phyloP scores from a whole-genome alignment of 1,140 invertebrate species.

The Tetramorium simillimum region DNA sequence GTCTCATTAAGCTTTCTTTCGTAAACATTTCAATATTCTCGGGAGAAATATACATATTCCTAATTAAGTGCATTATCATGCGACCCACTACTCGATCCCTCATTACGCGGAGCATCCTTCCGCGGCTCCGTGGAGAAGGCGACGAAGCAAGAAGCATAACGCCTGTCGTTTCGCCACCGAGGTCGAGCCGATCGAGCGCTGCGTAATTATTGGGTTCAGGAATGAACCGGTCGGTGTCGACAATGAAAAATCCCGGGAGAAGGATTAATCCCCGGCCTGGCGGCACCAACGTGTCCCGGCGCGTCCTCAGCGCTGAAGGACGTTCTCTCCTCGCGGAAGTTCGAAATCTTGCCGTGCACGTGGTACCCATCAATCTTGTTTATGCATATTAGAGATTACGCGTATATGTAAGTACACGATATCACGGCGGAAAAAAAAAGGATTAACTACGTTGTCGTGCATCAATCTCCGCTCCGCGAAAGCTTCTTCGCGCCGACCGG shows the following conservation, averaged over 20 bases:
- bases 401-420: conserved; percentile 67
- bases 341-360: conserved; percentile 64
- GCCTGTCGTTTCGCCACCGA: conserved; percentile 58
- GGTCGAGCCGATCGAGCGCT: conserved; percentile 59
- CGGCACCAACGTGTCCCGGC: conserved; percentile 32
- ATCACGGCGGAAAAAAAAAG: conserved; percentile 58
- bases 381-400: conserved; percentile 74
- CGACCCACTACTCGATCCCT: conserved; percentile 4
- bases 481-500: conserved; percentile 53
- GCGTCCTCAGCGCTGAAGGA: conserved; percentile 25
- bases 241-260: conserved; percentile 70
- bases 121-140: neutral
- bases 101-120: conserved; percentile 47
- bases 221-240: conserved; percentile 64
- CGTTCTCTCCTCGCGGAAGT: conserved; percentile 55
- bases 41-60: neutral
- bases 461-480: conserved; percentile 64
- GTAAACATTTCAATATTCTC: neutral
- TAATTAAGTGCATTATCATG: conserved; percentile 45
- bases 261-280: conserved; percentile 67
- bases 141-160: conserved; percentile 41
- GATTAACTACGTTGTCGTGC: conserved; percentile 70
- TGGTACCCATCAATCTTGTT: conserved; percentile 72
- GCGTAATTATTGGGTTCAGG: conserved; percentile 67
- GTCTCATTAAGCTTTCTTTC: neutral